Conservation (phyloP, 2,797 vertebrate genomes). For the Lacerta bilineata region DNA sequence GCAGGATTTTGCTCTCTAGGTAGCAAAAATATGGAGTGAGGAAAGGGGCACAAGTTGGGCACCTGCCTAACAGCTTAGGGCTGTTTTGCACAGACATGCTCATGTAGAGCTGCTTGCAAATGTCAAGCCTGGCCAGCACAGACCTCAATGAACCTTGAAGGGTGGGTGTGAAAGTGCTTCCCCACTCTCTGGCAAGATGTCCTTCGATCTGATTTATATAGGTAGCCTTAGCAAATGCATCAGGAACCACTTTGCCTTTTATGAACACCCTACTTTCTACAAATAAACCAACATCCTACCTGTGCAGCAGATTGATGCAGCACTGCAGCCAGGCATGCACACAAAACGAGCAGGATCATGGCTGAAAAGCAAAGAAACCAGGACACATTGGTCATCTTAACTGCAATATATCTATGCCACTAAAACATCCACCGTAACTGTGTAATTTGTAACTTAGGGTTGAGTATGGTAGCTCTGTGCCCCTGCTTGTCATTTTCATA, state of each 20-base stretch:
- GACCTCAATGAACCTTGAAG: neutral
- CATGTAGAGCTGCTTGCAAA: neutral
- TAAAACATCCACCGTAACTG: too few relatives aligned
- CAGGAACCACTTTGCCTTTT: neutral
- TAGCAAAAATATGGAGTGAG: too few relatives aligned
- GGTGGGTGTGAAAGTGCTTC: neutral
- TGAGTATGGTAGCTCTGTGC: too few relatives aligned
- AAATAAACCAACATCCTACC: neutral
- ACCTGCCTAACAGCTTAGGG: neutral
- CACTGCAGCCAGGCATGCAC: neutral
- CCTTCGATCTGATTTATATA: neutral
- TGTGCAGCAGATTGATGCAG: neutral
- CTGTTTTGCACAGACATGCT: neutral
- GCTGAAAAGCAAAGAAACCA: neutral
- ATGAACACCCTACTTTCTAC: neutral
- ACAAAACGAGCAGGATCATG: neutral
- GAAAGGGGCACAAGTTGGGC: too few relatives aligned
- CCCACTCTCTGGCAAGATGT: neutral
- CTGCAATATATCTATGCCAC: neutral
- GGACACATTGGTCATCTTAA: neutral
- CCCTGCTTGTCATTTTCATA: too few relatives aligned
- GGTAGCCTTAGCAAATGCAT: neutral
- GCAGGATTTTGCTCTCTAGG: too few relatives aligned
- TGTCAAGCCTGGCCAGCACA: neutral
- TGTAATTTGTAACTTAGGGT: too few relatives aligned